Conservation (phyloP, 1,140 invertebrate species). For the Heliconius congener region DNA sequence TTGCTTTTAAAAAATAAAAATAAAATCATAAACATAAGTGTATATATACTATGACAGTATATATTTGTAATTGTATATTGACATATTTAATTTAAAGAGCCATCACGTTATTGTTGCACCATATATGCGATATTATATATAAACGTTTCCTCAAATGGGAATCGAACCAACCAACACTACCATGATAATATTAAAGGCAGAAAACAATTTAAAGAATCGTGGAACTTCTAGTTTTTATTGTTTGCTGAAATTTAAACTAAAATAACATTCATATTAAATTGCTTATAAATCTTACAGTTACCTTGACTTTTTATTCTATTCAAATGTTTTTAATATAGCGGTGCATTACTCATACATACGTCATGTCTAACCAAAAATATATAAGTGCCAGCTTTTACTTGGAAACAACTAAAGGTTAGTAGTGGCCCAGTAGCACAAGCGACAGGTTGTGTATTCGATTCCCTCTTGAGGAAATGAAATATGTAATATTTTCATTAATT, state of each 20-base stretch:
- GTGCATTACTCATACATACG: background rate
- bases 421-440: too few relatives aligned
- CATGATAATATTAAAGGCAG: background rate
- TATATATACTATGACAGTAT: too few relatives aligned
- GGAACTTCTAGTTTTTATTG: background rate
- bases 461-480: too few relatives aligned
- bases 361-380: background rate
- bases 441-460: too few relatives aligned
- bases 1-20: too few relatives aligned
- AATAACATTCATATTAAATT: background rate
- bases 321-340: background rate
- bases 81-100: too few relatives aligned
- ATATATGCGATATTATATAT: background rate
- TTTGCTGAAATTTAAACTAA: background rate
- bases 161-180: background rate
- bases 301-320: slow-evolving; percentile 3
- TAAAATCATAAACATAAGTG: too few relatives aligned
- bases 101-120: too few relatives aligned
- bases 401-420: too few relatives aligned
- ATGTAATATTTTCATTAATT: too few relatives aligned
- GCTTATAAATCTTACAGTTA: background rate
- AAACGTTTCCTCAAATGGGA: background rate
- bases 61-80: too few relatives aligned
- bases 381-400: background rate
- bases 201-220: background rate